Evolutionary conservation across 1,140 invertebrate genomes (phyloP).

Genomic region (Scaptomyza hsui): DNA sequence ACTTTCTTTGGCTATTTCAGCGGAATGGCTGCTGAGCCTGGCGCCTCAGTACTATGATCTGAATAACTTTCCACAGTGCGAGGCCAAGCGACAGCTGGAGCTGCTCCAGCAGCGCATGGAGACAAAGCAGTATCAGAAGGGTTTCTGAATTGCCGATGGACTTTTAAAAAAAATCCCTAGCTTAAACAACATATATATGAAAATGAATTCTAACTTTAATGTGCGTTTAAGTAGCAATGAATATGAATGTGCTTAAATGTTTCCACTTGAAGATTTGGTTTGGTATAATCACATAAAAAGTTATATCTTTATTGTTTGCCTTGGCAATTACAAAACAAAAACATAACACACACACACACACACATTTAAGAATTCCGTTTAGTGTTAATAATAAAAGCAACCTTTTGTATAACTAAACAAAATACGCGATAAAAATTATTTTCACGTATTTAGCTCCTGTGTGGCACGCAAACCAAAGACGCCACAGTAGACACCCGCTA

Average conservation of each 20-base stretch:
- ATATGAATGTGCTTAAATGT: conserved; percentile 29
- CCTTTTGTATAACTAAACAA: no score
- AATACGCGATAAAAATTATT: no score
- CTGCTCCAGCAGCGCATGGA: conserved; percentile 92
- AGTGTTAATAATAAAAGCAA: background rate
- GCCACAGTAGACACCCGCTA: conserved; percentile 73
- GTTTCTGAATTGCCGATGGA: conserved; percentile 52
- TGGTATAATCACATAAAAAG: conserved; percentile 22
- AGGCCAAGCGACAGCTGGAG: conserved; percentile 97
- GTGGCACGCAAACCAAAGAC: conserved; percentile 68
- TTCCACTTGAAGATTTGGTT: conserved; percentile 18
- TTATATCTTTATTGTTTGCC: background rate
- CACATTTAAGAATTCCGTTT: no score
- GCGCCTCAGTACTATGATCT: conserved; percentile 99
- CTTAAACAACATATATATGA: conserved; percentile 18
- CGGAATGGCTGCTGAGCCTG: conserved; percentile 96
- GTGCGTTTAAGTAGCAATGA: conserved; percentile 15
- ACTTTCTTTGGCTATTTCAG: conserved; percentile 84
- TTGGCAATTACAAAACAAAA: background rate
- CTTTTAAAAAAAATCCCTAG: conserved; percentile 29
- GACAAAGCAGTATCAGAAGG: conserved; percentile 91
- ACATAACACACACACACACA: no score
- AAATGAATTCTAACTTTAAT: conserved; percentile 22
- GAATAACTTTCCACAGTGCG: conserved; percentile 98
- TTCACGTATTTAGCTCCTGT: conserved; percentile 69